Percentiles rank a stretch among this genome's conserved stretches.
These are phyloP conservation scores for Cebus imitator DNA, from an alignment of 2,113 vertebrate genomes.

Conservation along the genomic window DNA sequence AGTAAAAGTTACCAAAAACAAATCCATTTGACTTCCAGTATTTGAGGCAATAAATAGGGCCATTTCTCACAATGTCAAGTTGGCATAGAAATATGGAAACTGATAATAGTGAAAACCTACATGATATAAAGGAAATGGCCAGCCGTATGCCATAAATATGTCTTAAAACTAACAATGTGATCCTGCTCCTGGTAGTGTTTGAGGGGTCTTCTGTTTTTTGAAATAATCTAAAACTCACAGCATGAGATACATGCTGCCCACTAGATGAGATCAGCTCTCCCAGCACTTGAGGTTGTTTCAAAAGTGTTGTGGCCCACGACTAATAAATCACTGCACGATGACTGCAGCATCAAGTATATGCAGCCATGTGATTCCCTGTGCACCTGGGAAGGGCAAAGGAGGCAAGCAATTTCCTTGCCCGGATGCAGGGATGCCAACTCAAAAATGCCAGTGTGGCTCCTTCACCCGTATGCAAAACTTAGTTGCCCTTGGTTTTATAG, in stretches of 20 bases:
- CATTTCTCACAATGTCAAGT: conserved; percentile 53
- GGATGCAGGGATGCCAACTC: neutral
- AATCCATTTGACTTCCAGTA: conserved; percentile 55
- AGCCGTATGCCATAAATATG: neutral
- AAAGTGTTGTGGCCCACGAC: neutral
- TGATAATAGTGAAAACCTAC: neutral
- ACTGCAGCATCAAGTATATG: neutral
- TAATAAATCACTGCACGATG: neutral
- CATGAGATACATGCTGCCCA: neutral
- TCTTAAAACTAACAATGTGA: conserved; percentile 15
- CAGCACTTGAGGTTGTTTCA: neutral
- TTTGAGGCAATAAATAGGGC: conserved; percentile 62
- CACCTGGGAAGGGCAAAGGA: neutral
- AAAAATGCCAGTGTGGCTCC: neutral
- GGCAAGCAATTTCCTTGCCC: neutral
- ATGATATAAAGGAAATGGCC: conserved; percentile 18
- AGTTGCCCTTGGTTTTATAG: neutral
- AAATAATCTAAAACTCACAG: conserved; percentile 32
- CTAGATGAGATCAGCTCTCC: neutral
- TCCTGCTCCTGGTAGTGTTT: neutral
- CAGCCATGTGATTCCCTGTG: neutral
- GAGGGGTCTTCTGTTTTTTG: neutral
- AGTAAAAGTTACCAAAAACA: conserved; percentile 66
- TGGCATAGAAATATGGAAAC: conserved; percentile 38
- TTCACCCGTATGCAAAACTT: neutral